phyloP scores from a whole-genome alignment of 2,797 vertebrate species.

The Crocodylus rhombifer region DNA sequence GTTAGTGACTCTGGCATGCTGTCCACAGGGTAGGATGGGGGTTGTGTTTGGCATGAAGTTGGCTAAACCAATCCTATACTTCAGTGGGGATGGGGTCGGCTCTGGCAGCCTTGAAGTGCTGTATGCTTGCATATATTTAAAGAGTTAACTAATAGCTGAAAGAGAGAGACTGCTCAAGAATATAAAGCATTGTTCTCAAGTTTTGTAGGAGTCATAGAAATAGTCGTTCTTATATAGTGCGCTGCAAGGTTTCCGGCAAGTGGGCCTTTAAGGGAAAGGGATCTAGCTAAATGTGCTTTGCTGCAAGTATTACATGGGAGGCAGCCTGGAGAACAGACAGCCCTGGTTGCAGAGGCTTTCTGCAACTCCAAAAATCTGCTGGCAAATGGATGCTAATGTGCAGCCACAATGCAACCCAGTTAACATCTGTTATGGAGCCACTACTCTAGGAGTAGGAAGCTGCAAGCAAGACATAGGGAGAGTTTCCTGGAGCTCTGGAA shows the following conservation, averaged over 20 bases:
- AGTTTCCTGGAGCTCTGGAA: neutral
- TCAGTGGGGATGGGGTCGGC: neutral
- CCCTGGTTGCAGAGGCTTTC: neutral
- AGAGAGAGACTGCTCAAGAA: neutral
- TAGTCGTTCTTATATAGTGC: neutral
- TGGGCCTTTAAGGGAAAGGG: no score
- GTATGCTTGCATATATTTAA: neutral
- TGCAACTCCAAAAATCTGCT: neutral
- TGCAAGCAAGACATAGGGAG: neutral
- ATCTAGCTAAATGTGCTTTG: neutral
- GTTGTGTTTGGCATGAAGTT: no score
- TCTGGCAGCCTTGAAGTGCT: neutral
- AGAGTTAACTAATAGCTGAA: neutral
- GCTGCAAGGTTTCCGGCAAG: no score
- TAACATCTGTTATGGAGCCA: no score
- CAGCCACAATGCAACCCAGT: neutral
- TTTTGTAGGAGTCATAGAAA: constrained; percentile 39
- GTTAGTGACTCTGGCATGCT: no score
- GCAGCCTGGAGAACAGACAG: neutral
- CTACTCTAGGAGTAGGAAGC: neutral
- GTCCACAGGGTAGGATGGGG: no score
- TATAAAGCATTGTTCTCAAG: neutral
- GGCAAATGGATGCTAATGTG: neutral
- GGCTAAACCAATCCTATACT: no score
- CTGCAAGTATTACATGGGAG: neutral